Base-by-base conservation (phyloP, 2,888 invertebrate species). In the Neria commutata region DNA sequence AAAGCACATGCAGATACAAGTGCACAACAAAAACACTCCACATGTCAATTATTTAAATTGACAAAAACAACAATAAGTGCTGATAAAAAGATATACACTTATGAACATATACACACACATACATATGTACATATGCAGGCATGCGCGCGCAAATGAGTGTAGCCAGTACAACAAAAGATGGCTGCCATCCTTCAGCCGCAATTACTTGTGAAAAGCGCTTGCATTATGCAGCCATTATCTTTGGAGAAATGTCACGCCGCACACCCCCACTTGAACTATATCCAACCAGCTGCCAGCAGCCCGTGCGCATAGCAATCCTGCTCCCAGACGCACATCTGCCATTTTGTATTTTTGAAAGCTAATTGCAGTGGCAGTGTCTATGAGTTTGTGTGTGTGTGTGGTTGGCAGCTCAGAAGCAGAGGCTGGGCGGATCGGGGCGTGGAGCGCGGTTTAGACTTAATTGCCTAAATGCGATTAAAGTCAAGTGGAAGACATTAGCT, bases 381-480 rank as follows among this genome's bases (percentile, higher is more conserved):
- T n/a, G 29, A 14, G 24, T 10, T n/a, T 19, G 48, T 33, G 24
- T 50, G 29, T 16, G 26, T 49, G 17, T 16, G n/a, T 42, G 42
- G 42, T 17, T 19, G 42, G 19, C n/a, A n/a, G n/a, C n/a, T n/a
- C n/a, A n/a, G n/a, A n/a, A n/a, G n/a, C n/a, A n/a, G n/a, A n/a
- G n/a, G n/a, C n/a, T n/a, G n/a, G n/a, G n/a, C n/a, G n/a, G n/a
- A n/a, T n/a, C n/a, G n/a, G n/a, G n/a, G n/a, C n/a, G n/a, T n/a
- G n/a, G n/a, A n/a, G 17, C 21, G 17, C 21, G 42, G 42, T 14
- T 42, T 4, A 17, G 19, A 17, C 68, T 77, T 80, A 79, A 79
- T 79, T 80, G 78, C 71, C 78, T 72, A 74, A 79, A 79, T 79
- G 71, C 72, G 73, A 78, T 80, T 80, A 79, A 68, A 74, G 73